phyloP scores from a whole-genome alignment of 2,888 invertebrate species.

The Eilema caniola region DNA sequence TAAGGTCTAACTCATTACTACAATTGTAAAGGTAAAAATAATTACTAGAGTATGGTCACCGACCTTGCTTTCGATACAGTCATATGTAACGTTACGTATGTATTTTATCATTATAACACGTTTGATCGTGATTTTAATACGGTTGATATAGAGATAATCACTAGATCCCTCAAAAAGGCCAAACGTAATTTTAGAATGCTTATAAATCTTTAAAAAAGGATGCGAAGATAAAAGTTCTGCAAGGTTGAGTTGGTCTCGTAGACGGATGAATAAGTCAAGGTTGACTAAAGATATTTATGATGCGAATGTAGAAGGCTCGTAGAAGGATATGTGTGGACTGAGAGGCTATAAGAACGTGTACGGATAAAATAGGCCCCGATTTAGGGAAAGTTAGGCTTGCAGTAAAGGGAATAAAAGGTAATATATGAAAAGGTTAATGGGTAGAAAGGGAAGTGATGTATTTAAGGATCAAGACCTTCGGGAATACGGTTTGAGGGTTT shows the following conservation, averaged over 20 bases:
- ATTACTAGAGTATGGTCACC: constrained; percentile 39
- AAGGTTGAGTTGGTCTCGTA: not conserved
- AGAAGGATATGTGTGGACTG: not conserved
- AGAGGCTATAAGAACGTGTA: not conserved
- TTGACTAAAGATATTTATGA: not conserved
- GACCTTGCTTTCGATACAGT: constrained; percentile 51
- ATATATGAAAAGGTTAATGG: not conserved
- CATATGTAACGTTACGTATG: constrained; percentile 18
- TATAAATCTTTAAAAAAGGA: constrained; percentile 2
- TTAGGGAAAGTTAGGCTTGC: not conserved
- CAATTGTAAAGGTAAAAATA: constrained; percentile 40
- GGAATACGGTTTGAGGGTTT: not conserved
- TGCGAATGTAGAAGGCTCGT: not conserved
- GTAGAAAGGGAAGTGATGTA: not conserved
- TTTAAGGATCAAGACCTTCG: not conserved
- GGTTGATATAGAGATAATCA: not conserved
- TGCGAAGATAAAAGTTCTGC: not conserved
- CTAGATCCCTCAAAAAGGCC: not conserved
- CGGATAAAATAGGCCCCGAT: not conserved
- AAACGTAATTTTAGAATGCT: not conserved
- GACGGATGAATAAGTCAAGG: constrained; percentile 1
- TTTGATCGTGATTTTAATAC: not conserved
- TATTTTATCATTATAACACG: constrained; percentile 26
- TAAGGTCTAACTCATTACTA: constrained; percentile 50
- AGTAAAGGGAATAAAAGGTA: not conserved